These are phyloP conservation scores for Speoplatyrhinus poulsoni DNA, from an alignment of 2,113 vertebrate genomes.

Conservation along the genomic window DNA sequence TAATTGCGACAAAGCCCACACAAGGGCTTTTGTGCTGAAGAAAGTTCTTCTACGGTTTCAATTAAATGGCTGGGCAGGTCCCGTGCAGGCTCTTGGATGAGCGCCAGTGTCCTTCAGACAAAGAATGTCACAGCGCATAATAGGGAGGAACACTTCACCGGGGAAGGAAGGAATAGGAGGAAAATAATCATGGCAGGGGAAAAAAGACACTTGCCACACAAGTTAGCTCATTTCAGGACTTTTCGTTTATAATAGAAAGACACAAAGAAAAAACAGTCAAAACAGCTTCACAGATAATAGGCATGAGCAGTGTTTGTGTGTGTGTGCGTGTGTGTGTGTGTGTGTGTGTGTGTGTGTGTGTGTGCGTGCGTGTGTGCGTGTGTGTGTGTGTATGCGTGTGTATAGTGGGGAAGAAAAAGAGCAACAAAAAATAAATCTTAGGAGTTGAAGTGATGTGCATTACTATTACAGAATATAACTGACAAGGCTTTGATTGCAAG, in stretches of 20 bases:
- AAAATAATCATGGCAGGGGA: conserved; percentile 13
- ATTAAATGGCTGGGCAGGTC: conserved; percentile 79
- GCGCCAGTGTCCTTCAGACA: conserved; percentile 82
- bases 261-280: neutral
- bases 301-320: conserved; percentile 9
- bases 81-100: conserved; percentile 70
- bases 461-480: conserved; percentile 17
- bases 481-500: conserved; percentile 13
- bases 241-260: neutral
- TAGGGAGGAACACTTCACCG: conserved; percentile 43
- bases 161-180: conserved; percentile 24
- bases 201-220: conserved; percentile 20
- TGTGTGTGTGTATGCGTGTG: conserved; percentile 18
- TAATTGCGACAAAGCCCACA: conserved; percentile 74
- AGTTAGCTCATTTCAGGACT: conserved; percentile 32
- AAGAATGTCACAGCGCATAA: conserved; percentile 77
- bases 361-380: conserved; percentile 12
- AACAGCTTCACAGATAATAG: neutral
- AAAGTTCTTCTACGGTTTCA: conserved; percentile 74
- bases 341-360: conserved; percentile 5
- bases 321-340: conserved; percentile 2
- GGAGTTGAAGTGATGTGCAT: conserved; percentile 19
- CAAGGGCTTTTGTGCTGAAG: conserved; percentile 73
- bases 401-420: neutral
- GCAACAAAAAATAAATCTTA: neutral